phyloP scores from a whole-genome alignment of 2,113 vertebrate genomes.

The Nothobranchius kuhntae region DNA sequence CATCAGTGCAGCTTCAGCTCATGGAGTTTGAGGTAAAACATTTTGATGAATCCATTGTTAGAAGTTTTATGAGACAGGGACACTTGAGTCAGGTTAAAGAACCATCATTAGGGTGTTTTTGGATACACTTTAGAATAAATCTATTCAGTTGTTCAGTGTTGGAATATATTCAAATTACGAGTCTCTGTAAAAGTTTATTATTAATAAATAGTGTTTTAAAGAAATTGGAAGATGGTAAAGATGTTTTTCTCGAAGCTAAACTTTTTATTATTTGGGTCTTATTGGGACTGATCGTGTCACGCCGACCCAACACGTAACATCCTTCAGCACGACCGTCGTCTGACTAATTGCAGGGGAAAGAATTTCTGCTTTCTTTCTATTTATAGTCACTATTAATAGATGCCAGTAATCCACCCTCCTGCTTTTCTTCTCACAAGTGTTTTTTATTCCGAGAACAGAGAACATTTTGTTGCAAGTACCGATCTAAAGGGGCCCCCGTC shows the following conservation, averaged over 20 bases:
- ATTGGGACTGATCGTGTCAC: not conserved
- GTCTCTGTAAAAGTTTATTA: not conserved
- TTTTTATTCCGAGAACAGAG: slow-evolving; percentile 56
- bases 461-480: slow-evolving; percentile 50
- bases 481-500: slow-evolving; percentile 54
- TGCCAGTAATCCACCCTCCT: slow-evolving; percentile 28
- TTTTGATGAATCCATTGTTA: too few relatives aligned
- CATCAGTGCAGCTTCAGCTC: not conserved
- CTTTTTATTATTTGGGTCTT: too few relatives aligned
- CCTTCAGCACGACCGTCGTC: not conserved
- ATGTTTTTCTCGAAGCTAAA: not conserved
- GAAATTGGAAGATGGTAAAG: not conserved
- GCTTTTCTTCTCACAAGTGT: slow-evolving; percentile 43
- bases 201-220: not conserved
- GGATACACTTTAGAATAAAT: too few relatives aligned
- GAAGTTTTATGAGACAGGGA: too few relatives aligned
- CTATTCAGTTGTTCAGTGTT: too few relatives aligned
- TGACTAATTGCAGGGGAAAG: slow-evolving; percentile 11
- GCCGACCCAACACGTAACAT: not conserved
- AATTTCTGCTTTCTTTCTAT: slow-evolving; percentile 50
- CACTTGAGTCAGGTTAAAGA: too few relatives aligned
- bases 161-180: not conserved
- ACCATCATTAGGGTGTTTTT: too few relatives aligned
- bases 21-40: not conserved
- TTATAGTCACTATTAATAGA: slow-evolving; percentile 60